Evolutionary conservation across 2,888 invertebrate genomes (phyloP), one percentile per base, ranked within the genome.

Genomic region (Drosophila quinaria): DNA sequence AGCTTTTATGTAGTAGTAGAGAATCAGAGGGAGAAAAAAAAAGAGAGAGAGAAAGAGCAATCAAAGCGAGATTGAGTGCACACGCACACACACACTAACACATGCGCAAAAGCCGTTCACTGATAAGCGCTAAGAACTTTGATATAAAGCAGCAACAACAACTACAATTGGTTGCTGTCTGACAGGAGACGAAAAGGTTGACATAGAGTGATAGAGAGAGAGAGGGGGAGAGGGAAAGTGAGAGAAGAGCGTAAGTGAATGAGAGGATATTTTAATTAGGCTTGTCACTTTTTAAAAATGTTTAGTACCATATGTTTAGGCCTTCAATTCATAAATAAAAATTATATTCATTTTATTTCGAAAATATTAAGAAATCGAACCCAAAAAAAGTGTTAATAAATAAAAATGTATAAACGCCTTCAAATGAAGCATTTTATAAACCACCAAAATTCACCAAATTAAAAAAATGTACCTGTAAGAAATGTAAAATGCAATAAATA

Each of bases 101-200:
- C 25, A 66, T 19, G 44, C 19, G 39, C 15, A 37, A 9, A 62
- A 42, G 46, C 59, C 47, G 39, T 49, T 58, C 50, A 63, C 80
- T 79, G 77, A 77, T 77, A 77, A 77, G 76, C 80, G 35, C 41
- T 60, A 75, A 80, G 75, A 77, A 77, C 66, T 75, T 74, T 66
- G 77, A 74, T 70, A 77, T 70, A 74, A 74, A 74, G 22, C 59
- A 78, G 35, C 39, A 29, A 22, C 60, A 64, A 56, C 51, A 62
- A 50, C 22, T 42, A 74, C 63, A 74, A 74, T 70, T 70, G 63
- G 70, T 70, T 64, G 17, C 6, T 29, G 60, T 46, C 62, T 74
- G 62, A 29, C 58, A 59, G 44, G 33, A 66, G 78, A 39, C 66
- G 52, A 47, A 60, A 56, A 56, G 22, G 35, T 31, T 15, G 10